phyloP scores from a whole-genome alignment of 2,888 invertebrate genomes.

The Sclerodermus sp. region DNA sequence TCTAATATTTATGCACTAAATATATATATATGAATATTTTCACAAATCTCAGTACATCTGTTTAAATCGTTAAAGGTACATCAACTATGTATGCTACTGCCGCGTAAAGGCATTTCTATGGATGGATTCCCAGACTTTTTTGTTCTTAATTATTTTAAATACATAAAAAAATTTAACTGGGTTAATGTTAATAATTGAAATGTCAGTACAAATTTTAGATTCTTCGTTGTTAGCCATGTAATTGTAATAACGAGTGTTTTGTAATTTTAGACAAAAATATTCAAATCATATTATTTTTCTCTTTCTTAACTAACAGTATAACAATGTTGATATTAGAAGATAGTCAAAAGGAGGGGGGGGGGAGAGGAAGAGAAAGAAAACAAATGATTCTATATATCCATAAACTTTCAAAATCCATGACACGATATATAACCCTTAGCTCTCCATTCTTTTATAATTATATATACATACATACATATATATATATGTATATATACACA shows the following conservation, averaged over 20 bases:
- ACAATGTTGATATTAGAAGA: neutral
- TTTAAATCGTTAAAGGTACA: constrained; percentile 16
- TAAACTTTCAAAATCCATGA: too few relatives aligned
- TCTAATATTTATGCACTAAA: neutral
- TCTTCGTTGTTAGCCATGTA: constrained; percentile 15
- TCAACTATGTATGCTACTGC: constrained; percentile 8
- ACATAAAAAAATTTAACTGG: neutral
- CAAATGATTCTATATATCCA: neutral
- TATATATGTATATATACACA: too few relatives aligned
- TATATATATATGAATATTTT: constrained; percentile 17
- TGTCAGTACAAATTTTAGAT: constrained; percentile 19
- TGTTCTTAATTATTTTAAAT: constrained; percentile 1
- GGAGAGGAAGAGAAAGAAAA: neutral
- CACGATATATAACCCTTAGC: too few relatives aligned
- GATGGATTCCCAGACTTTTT: constrained; percentile 18
- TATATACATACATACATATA: too few relatives aligned
- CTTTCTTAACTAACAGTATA: neutral
- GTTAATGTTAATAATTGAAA: constrained; percentile 8
- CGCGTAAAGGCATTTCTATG: constrained; percentile 17
- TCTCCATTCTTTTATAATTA: too few relatives aligned
- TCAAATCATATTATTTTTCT: too few relatives aligned
- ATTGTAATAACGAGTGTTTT: too few relatives aligned
- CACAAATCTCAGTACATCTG: constrained; percentile 26
- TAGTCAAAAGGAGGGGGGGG: neutral
- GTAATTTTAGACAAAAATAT: neutral